These are phyloP conservation scores for Pseudopleuronectes americanus DNA, from an alignment of 2,797 vertebrate species.

Conservation along the genomic window DNA sequence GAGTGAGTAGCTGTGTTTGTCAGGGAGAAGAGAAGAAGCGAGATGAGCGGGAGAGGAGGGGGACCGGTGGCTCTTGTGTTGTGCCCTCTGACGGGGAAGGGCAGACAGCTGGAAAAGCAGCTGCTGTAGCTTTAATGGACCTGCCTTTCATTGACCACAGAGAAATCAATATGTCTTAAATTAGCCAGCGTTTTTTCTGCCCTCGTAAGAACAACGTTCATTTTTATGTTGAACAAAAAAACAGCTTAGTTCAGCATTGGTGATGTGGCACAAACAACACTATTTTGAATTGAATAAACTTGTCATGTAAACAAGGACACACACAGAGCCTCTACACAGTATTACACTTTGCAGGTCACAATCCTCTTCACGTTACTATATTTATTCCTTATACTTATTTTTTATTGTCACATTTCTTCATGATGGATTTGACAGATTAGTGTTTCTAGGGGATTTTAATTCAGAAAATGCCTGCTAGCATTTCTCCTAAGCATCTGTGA, in stretches of 20 bases:
- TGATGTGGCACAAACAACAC: background rate
- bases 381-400: background rate
- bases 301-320: constrained; percentile 1
- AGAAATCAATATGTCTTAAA: constrained; percentile 59
- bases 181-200: constrained; percentile 26
- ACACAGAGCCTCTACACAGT: background rate
- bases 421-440: no score
- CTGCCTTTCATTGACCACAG: constrained; percentile 48
- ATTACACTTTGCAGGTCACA: background rate
- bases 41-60: background rate
- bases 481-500: no score
- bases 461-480: no score
- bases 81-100: constrained; percentile 41
- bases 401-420: no score
- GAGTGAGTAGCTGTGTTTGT: constrained; percentile 11
- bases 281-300: background rate
- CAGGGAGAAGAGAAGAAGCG: constrained; percentile 7
- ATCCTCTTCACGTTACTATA: background rate
- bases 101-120: constrained; percentile 50
- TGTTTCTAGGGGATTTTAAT: no score
- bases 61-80: constrained; percentile 34
- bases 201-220: constrained; percentile 12
- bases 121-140: constrained; percentile 55
- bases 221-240: background rate
- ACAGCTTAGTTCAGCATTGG: background rate